phyloP scores from a whole-genome alignment of 2,888 invertebrate genomes.

The Hesperia comma region DNA sequence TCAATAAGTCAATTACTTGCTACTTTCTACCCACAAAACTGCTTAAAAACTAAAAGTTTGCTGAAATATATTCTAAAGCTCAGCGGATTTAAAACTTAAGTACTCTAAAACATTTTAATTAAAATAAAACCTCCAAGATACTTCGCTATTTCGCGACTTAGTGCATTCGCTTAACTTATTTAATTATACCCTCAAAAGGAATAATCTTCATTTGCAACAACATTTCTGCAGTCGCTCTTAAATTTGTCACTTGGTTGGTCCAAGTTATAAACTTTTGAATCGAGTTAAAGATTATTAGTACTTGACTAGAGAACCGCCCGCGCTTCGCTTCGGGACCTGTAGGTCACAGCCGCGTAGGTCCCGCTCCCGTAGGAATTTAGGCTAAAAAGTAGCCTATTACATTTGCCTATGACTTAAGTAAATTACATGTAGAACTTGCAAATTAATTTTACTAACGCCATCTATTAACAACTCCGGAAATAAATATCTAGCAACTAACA shows the following conservation, averaged over 20 bases:
- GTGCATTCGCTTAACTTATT: constrained; percentile 29
- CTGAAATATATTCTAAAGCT: not conserved
- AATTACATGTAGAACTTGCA: too few relatives aligned
- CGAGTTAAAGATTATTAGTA: too few relatives aligned
- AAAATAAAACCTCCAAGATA: constrained; percentile 6
- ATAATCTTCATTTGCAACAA: constrained; percentile 40
- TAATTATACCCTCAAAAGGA: constrained; percentile 40
- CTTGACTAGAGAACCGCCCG: too few relatives aligned
- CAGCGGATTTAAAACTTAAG: not conserved
- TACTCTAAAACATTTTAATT: not conserved
- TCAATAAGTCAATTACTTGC: not conserved
- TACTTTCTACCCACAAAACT: not conserved
- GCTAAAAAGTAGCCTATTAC: too few relatives aligned
- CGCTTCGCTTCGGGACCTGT: too few relatives aligned
- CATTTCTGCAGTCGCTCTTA: constrained; percentile 21
- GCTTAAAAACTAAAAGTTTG: not conserved
- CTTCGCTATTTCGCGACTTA: constrained; percentile 4
- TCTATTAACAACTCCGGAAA: too few relatives aligned
- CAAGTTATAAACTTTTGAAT: constrained; percentile 18
- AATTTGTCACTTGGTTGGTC: constrained; percentile 16
- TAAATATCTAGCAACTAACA: too few relatives aligned
- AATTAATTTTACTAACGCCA: too few relatives aligned
- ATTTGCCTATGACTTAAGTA: too few relatives aligned
- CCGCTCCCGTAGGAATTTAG: too few relatives aligned
- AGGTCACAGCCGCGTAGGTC: too few relatives aligned